Percentiles rank a stretch among this genome's conserved stretches.
phyloP scores from a whole-genome alignment of 2,888 invertebrate genomes.

The Zootermopsis nevadensis region DNA sequence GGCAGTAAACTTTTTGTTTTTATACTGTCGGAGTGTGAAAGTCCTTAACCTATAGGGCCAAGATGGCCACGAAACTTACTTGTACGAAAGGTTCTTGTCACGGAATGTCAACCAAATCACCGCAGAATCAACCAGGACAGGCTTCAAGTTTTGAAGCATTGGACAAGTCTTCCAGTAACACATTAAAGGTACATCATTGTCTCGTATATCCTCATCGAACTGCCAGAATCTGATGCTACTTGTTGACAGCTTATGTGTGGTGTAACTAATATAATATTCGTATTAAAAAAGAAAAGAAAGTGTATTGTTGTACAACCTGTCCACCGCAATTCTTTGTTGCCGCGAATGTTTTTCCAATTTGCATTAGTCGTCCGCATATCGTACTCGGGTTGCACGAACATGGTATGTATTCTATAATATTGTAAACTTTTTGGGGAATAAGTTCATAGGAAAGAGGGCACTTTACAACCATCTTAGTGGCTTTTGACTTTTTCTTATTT shows the following conservation, averaged over 20 bases:
- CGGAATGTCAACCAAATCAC: conserved; percentile 54
- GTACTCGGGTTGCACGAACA: too few relatives aligned
- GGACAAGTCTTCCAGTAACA: conserved; percentile 54
- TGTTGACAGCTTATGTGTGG: not conserved
- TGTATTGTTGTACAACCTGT: too few relatives aligned
- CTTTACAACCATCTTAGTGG: too few relatives aligned
- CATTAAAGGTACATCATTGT: conserved; percentile 52
- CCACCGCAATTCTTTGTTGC: too few relatives aligned
- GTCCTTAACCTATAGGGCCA: conserved; percentile 25
- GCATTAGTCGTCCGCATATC: too few relatives aligned
- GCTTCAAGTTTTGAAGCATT: conserved; percentile 52
- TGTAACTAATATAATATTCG: too few relatives aligned
- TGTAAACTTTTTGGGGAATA: too few relatives aligned
- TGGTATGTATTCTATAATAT: too few relatives aligned
- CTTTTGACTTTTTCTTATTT: too few relatives aligned
- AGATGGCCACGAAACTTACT: conserved; percentile 55
- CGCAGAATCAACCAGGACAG: conserved; percentile 50
- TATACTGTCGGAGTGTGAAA: not conserved
- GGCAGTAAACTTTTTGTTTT: not conserved
- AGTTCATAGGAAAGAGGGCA: too few relatives aligned
- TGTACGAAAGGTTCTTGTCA: conserved; percentile 53
- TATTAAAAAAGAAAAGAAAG: too few relatives aligned
- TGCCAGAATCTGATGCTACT: not conserved
- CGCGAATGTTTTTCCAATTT: too few relatives aligned
- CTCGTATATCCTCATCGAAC: not conserved